Conservation (phyloP, 2,888 invertebrate species). For the Azorinus chamasolen region DNA sequence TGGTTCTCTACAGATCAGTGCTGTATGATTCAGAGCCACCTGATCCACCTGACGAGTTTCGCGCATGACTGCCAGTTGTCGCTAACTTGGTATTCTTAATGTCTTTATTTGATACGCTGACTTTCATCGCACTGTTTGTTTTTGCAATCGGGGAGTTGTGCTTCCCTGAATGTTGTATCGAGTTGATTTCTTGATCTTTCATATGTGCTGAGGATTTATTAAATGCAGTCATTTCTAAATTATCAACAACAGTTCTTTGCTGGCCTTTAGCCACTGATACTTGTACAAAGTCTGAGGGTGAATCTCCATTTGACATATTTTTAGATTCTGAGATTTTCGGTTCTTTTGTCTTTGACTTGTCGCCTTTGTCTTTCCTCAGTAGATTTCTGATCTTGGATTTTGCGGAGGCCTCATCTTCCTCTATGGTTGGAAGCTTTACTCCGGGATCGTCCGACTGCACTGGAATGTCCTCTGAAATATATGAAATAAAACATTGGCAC, state of each 20-base stretch:
- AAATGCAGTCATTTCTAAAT: constrained; percentile 64
- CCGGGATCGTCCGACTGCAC: constrained; percentile 61
- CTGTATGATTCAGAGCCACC: constrained; percentile 69
- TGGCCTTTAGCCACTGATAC: constrained; percentile 67
- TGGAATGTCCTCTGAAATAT: constrained; percentile 72
- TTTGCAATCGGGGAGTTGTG: constrained; percentile 44
- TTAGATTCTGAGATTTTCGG: constrained; percentile 12
- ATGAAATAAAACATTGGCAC: constrained; percentile 23
- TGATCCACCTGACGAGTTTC: constrained; percentile 66
- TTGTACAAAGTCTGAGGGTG: constrained; percentile 58
- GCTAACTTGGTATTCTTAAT: constrained; percentile 58
- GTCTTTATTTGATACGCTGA: constrained; percentile 60
- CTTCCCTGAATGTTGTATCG: constrained; percentile 48
- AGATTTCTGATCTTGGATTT: constrained; percentile 47
- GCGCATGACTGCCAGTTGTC: constrained; percentile 47
- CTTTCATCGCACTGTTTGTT: constrained; percentile 38
- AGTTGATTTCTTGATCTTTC: constrained; percentile 27
- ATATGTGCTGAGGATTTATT: constrained; percentile 32
- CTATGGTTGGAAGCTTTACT: constrained; percentile 66
- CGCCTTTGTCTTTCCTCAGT: constrained; percentile 62
- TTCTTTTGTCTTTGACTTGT: constrained; percentile 63
- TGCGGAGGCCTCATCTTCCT: constrained; percentile 54
- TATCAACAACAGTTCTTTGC: constrained; percentile 67
- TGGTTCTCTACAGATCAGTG: constrained; percentile 70
- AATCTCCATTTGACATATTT: constrained; percentile 64